Base-by-base conservation (phyloP, 1,140 invertebrate species). In the Sitodiplosis mosellana region DNA sequence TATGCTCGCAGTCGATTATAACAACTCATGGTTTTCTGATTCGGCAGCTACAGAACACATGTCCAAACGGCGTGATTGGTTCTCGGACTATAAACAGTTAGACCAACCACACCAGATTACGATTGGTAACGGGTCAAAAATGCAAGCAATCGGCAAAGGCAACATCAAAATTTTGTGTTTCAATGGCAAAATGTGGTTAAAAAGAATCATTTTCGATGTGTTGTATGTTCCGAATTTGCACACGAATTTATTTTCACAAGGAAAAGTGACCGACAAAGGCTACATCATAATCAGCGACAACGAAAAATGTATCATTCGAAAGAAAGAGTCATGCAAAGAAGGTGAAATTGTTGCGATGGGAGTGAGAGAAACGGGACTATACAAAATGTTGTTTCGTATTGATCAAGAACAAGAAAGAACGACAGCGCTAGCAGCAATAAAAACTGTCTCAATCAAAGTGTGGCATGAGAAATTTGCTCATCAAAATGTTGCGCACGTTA, bases 371-470 rank as follows among this genome's bases (percentile, higher is more conserved):
- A 8, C 11, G 18, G 38, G 38, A 8, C 38, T 41, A n/a, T 41
- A n/a, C 15, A 11, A 18, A 41, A 8, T 41, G 15, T n/a, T 6
- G 15, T 41, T 41, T 18, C 11, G 18, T 7, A 17, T 41, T 11
- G 15, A n/a, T 18, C 11, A 11, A 41, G 18, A 41, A 7, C 11
- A 18, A 7, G 17, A 11, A 8, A 6, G 11, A 6, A 17, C 38
- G 17, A 41, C 11, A n/a, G 11, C 17, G 41, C 17, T 20, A n/a
- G 38, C 38, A 8, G 18, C 7, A 15, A 41, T n/a, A 11, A 7
- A 41, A 41, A 14, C 40, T 22, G 15, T 46, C n/a, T 50, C 46
- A 38, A 11, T 41, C 11, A 41, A 41, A 18, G 6, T 44, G 22
- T 44, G 42, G 42, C 42, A 44, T 22, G 42, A 44, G 22, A 5